Percentiles rank a stretch among this genome's conserved stretches.
Conservation (phyloP, 2,113 vertebrate species). For the Toxotes chatareus region DNA sequence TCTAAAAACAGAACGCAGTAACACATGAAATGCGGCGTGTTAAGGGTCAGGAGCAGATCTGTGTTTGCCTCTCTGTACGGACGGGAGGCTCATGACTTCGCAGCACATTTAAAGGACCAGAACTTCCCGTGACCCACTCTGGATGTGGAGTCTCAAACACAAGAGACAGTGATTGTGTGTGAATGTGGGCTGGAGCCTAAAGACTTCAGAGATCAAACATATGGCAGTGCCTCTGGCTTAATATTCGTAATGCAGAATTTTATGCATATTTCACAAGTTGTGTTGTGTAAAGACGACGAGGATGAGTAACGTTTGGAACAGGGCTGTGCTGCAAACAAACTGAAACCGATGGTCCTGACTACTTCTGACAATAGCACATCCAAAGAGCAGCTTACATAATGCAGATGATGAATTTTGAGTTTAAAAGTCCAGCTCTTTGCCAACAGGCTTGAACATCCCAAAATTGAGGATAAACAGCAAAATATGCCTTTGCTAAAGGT, state of each 20-base stretch:
- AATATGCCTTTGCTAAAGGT: not conserved
- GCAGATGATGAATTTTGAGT: not conserved
- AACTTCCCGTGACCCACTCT: constrained; percentile 1
- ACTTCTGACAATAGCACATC: constrained; percentile 4
- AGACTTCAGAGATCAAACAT: constrained; percentile 46
- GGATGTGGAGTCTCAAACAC: constrained; percentile 27
- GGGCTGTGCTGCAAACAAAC: constrained; percentile 20
- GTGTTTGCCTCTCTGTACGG: not conserved
- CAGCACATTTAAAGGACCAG: not conserved
- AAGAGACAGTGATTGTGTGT: not conserved
- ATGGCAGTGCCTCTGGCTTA: constrained; percentile 38
- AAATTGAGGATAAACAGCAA: not conserved
- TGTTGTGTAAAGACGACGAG: constrained; percentile 11
- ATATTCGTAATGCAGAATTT: constrained; percentile 16
- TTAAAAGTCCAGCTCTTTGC: not conserved
- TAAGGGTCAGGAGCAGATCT: not conserved
- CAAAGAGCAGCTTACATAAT: constrained; percentile 1
- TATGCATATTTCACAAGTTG: constrained; percentile 45
- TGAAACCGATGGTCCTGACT: constrained; percentile 1
- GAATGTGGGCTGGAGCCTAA: constrained; percentile 34
- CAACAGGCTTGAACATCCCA: not conserved
- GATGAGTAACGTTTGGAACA: constrained; percentile 2
- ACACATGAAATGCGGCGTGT: not conserved
- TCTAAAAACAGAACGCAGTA: not conserved
- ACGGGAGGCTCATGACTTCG: not conserved